Evolutionary conservation across 2,797 vertebrate genomes (phyloP), one percentile per base, ranked within the genome.

Genomic region (Bradypus variegatus): DNA sequence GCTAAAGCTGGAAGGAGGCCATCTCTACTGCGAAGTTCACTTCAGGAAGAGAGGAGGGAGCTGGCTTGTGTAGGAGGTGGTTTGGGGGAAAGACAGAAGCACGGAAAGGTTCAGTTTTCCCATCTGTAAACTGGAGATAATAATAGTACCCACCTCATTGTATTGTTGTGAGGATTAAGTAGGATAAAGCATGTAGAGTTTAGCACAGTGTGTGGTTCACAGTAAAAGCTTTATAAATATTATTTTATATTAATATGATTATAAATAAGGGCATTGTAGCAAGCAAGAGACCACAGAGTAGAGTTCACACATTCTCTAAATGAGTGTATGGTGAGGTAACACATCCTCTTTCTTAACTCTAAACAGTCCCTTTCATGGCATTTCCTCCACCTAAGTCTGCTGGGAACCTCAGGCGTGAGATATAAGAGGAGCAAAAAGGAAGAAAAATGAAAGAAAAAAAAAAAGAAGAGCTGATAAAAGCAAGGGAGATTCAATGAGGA

Each of bases 1-100:
- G 82, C 93, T 93, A 89, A 95, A 80, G 91, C 95, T 97, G 97
- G 97, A 96, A 86, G 93, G 93, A 92, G 16, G 97, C 97, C 97
- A 96, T 62, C 86, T 94, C 87, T 67, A 84, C 94, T 48, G 96
- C 93, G 94, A 94, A 91, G 86, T 95, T 96, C 95, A 92, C 93
- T 96, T 95, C 88, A 88, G 96, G 13, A 94, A 94, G 94, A 96
- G 94, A 94, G 94, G 81, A 94, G 85, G 94, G 93, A 94, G 69
- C 72, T 45, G 11, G 69, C 75, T 79, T 19, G 12, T 48, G 55
- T n/a, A 55, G 92, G 88, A 69, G 48, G 76, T 58, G 70, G 45
- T 45, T 29, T 0, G 1, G 67, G 69, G 62, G 73, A 79, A 78
- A 89, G 72, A 75, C 3, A 83, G 79, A 92, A 78, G 58, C 90